A percentile compares a stretch with the other conserved stretches of the same genome.
phyloP scores from a whole-genome alignment of 2,113 vertebrate genomes.

The Rhea pennata region DNA sequence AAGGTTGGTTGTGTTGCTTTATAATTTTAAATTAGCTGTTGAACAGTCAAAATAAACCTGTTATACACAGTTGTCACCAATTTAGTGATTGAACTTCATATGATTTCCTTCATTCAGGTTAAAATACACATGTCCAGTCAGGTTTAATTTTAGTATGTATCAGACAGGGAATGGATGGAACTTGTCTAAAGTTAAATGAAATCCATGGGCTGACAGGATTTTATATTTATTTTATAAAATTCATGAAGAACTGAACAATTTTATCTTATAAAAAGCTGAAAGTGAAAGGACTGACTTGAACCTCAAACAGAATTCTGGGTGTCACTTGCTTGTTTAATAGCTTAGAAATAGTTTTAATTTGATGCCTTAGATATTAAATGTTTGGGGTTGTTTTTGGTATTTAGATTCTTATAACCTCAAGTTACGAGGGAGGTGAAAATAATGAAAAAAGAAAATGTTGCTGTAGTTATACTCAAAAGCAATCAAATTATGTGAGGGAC shows the following conservation, averaged over 20 bases:
- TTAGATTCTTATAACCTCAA: neutral
- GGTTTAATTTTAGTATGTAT: neutral
- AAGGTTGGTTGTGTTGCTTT: neutral
- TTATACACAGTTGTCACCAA: neutral
- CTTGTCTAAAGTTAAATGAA: neutral
- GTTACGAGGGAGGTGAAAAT: too few species aligned
- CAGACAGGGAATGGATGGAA: neutral
- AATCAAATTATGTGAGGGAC: neutral
- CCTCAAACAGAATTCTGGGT: neutral
- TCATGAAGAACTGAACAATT: neutral
- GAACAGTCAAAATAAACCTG: slow-evolving; percentile 21
- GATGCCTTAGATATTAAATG: neutral
- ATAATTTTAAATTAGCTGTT: neutral
- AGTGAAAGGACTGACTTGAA: neutral
- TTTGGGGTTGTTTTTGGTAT: neutral
- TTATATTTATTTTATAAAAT: neutral
- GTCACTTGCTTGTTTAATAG: neutral
- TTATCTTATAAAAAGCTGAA: neutral
- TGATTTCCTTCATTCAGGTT: neutral
- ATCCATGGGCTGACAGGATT: neutral
- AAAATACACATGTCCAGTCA: neutral
- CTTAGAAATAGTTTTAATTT: neutral
- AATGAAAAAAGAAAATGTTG: neutral
- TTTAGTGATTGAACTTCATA: neutral
- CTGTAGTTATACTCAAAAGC: neutral